Conservation (phyloP, 2,888 invertebrate genomes). For the Aspidapion aeneum region DNA sequence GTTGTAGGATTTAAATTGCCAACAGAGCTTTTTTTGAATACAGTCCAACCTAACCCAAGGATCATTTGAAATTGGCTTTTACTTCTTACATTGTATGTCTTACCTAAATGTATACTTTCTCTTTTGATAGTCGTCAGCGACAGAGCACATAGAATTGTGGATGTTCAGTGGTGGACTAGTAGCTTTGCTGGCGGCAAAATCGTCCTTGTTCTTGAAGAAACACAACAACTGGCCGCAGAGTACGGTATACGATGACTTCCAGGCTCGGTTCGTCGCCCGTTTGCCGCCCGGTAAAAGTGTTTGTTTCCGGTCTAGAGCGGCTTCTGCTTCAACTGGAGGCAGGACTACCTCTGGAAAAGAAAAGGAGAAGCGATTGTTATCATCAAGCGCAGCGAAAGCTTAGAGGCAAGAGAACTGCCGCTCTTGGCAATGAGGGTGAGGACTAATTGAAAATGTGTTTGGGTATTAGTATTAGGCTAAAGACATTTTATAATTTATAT, state of each 20-base stretch:
- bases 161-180: slow-evolving; percentile 83
- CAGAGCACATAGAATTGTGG: slow-evolving; percentile 74
- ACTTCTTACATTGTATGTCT: no score
- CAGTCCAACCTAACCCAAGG: no score
- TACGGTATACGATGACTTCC: slow-evolving; percentile 94
- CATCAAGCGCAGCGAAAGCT: no score
- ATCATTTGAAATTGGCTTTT: no score
- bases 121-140: slow-evolving; percentile 93
- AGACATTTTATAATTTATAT: no score
- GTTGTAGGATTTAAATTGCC: no score
- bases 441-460: no score
- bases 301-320: slow-evolving; percentile 90
- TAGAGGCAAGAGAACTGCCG: no score
- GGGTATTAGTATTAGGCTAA: no score
- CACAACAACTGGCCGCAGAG: slow-evolving; percentile 95
- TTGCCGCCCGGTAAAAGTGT: slow-evolving; percentile 91
- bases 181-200: slow-evolving; percentile 85
- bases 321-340: slow-evolving; percentile 90
- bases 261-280: slow-evolving; percentile 90
- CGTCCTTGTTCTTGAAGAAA: slow-evolving; percentile 95
- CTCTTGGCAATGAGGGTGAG: no score
- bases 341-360: slow-evolving; percentile 51
- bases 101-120: slow-evolving; percentile 91
- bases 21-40: no score
- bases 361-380: no score